A percentile compares a stretch with the other conserved stretches of the same genome.
These are phyloP conservation scores for Cydia amplana DNA, from an alignment of 1,140 invertebrate genomes.

Conservation along the genomic window DNA sequence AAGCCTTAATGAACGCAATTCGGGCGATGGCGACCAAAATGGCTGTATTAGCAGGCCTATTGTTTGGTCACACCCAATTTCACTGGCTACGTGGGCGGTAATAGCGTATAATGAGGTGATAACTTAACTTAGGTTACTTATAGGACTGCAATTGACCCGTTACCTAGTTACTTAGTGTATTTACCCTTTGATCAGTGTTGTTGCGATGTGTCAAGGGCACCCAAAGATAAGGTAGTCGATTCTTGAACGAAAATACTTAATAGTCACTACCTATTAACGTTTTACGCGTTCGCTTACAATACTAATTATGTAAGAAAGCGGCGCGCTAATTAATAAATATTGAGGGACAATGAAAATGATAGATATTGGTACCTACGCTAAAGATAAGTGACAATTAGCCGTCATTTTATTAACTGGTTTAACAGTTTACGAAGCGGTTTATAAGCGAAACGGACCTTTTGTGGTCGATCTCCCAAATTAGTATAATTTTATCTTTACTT, in stretches of 20 bases:
- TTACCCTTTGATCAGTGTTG: conserved; percentile 1
- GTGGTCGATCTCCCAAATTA: not conserved
- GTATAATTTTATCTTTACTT: not conserved
- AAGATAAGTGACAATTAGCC: not conserved
- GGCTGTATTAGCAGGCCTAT: conserved; percentile 24
- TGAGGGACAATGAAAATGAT: too few species aligned
- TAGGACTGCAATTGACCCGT: conserved; percentile 7
- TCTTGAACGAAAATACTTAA: not conserved
- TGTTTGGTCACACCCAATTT: conserved; percentile 28
- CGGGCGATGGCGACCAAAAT: conserved; percentile 27
- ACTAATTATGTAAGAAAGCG: too few species aligned
- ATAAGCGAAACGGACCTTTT: not conserved
- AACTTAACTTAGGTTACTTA: not conserved
- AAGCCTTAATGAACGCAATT: conserved; percentile 26
- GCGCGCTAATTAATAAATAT: too few species aligned
- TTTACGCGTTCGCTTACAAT: not conserved
- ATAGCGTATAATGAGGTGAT: conserved; percentile 1
- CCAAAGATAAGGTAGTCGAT: not conserved
- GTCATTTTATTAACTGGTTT: not conserved
- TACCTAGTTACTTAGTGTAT: not conserved
- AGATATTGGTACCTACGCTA: too few species aligned
- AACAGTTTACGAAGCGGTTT: not conserved
- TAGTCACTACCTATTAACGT: not conserved
- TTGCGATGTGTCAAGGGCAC: not conserved
- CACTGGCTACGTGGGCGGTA: conserved; percentile 18